phyloP scores from a whole-genome alignment of 2,113 vertebrate species.

The Vombatus ursinus region DNA sequence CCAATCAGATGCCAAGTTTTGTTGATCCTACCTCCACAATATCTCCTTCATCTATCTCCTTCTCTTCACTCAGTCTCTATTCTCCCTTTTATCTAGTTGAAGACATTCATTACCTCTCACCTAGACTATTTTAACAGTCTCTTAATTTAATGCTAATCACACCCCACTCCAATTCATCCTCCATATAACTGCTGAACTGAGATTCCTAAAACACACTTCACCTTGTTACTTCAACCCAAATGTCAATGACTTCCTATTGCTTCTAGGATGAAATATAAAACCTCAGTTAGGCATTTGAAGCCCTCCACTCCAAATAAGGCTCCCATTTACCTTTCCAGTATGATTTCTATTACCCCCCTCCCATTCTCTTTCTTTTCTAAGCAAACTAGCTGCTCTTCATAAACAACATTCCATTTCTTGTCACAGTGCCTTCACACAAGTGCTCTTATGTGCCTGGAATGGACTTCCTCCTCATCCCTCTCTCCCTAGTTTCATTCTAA shows the following conservation, averaged over 20 bases:
- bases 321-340: neutral
- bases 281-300: neutral
- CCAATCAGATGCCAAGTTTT: neutral
- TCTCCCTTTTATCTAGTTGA: neutral
- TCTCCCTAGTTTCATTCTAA: neutral
- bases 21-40: neutral
- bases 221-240: neutral
- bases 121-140: neutral
- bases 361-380: neutral
- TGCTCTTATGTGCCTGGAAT: neutral
- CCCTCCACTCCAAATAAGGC: neutral
- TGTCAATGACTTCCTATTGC: neutral
- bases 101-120: neutral
- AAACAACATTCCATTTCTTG: neutral
- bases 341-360: neutral
- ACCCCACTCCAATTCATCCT: neutral
- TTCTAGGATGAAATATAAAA: neutral
- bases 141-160: neutral
- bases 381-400: neutral
- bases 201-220: neutral
- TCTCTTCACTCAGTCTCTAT: neutral
- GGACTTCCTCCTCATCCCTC: neutral
- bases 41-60: neutral
- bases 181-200: neutral
- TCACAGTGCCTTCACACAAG: neutral